Evolutionary conservation across 2,797 vertebrate genomes (phyloP).

Genomic region (Sparus aurata): DNA sequence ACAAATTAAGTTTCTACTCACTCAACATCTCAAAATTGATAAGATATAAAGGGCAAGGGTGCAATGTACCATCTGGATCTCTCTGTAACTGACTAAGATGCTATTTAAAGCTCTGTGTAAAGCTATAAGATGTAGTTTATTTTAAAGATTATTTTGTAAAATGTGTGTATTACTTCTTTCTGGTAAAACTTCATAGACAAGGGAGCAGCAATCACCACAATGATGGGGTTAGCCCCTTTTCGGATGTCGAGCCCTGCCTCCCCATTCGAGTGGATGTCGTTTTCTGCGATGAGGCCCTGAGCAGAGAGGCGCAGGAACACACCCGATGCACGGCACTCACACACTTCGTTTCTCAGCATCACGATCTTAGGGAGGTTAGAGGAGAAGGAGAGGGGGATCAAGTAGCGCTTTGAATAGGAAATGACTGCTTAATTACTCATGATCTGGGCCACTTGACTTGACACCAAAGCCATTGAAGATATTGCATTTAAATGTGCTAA

Average conservation of each 20-base stretch:
- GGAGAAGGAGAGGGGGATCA: constrained; percentile 35
- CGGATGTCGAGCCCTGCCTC: constrained; percentile 92
- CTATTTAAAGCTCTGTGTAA: background rate
- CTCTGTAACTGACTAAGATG: background rate
- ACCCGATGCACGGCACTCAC: constrained; percentile 90
- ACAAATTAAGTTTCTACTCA: too few relatives aligned
- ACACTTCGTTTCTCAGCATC: constrained; percentile 91
- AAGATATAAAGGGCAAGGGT: background rate
- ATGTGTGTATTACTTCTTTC: background rate
- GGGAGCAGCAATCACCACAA: constrained; percentile 83
- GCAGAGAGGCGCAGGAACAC: constrained; percentile 90
- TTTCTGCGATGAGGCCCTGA: constrained; percentile 91
- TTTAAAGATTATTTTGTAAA: background rate
- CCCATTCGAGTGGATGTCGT: constrained; percentile 91
- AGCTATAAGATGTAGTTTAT: background rate
- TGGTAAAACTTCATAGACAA: background rate
- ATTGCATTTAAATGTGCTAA: background rate
- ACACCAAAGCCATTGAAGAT: constrained; percentile 4
- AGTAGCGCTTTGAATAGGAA: constrained; percentile 23
- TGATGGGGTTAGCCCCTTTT: constrained; percentile 91
- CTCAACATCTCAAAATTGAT: background rate
- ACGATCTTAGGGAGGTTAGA: constrained; percentile 83
- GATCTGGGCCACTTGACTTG: constrained; percentile 32
- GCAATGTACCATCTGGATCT: background rate
- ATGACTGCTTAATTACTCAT: constrained; percentile 61